Base-by-base conservation (phyloP, 2,888 invertebrate species). In the Amiota mariae region DNA sequence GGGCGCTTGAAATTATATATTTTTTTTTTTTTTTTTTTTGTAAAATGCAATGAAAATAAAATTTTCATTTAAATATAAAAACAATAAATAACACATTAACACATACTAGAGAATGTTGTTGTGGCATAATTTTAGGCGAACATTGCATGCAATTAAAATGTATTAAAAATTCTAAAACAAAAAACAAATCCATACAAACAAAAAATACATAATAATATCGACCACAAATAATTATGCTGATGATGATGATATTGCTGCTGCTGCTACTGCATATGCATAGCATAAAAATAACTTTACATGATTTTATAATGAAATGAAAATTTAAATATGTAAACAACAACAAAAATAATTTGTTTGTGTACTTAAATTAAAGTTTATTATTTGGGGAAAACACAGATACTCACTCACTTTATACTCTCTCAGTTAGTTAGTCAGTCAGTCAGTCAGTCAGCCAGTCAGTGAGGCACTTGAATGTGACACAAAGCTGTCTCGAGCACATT, bases 41-140 rank as follows among this genome's bases (percentile, higher is more conserved):
- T 6, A 36, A 36, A 36, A 36, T 36, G 36, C 36, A 36, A 36
- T 36, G 36, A 36, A 36, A 36, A 36, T 36, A 36, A 36, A 36
- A 36, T 54, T 54, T 54, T 12, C 6, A 80, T 85, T 77, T 81
- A 73, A 75, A 79, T 79, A 77, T 77, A 57, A 73, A 76, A 81
- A 85, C 77, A 83, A 85, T 82, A 85, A 82, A 82, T 83, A 79
- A 82, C 76, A 51, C 66, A 24, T 24, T 24, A 24, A 24, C 3
- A 51, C 51, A 24, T 57, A 63, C 24, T 54, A 56, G 64, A 36
- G 57, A 10, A 64, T 79, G 24, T 68, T 68, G 18, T 24, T 51
- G 36, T 68, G 51, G 67, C 67, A 68, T 68, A 68, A 68, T 68
- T 68, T 68, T 68, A 68, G 67, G 54, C 54, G 20, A n/a, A n/a